phyloP scores from a whole-genome alignment of 2,113 vertebrate genomes.

The Syngnathus typhle region DNA sequence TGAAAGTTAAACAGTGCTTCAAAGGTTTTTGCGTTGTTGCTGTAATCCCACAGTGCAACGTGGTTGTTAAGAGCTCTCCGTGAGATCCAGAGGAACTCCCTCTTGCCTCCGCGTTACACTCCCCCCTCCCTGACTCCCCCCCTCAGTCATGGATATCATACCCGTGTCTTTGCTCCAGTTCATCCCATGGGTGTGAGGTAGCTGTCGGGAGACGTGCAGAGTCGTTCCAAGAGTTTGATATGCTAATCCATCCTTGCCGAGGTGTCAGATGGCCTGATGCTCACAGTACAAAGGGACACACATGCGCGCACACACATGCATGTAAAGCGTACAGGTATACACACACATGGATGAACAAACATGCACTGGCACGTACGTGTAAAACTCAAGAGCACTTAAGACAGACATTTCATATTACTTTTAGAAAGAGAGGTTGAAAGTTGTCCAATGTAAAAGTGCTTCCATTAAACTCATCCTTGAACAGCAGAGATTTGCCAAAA shows the following conservation, averaged over 20 bases:
- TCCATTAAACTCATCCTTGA: no score
- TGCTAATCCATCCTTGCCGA: conserved; percentile 57
- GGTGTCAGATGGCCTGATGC: conserved; percentile 60
- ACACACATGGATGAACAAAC: no score
- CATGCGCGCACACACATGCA: no score
- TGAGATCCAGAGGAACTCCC: conserved; percentile 19
- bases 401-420: no score
- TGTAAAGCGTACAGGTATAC: no score
- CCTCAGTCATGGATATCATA: conserved; percentile 30
- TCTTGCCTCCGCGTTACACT: conserved; percentile 9
- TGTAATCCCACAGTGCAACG: conserved; percentile 5
- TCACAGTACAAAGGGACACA: conserved; percentile 29
- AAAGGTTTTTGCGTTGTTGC: not conserved
- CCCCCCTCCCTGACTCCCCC: conserved; percentile 12
- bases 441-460: no score
- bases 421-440: no score
- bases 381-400: no score
- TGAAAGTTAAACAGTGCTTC: not conserved
- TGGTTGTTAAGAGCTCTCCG: conserved; percentile 11
- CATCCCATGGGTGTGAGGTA: conserved; percentile 39
- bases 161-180: conserved; percentile 30
- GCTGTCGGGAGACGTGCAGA: conserved; percentile 53
- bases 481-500: no score
- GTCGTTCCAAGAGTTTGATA: conserved; percentile 58
- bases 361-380: no score